Base-by-base conservation (phyloP, 2,113 vertebrate genomes). In the Syrrhaptes paradoxus region DNA sequence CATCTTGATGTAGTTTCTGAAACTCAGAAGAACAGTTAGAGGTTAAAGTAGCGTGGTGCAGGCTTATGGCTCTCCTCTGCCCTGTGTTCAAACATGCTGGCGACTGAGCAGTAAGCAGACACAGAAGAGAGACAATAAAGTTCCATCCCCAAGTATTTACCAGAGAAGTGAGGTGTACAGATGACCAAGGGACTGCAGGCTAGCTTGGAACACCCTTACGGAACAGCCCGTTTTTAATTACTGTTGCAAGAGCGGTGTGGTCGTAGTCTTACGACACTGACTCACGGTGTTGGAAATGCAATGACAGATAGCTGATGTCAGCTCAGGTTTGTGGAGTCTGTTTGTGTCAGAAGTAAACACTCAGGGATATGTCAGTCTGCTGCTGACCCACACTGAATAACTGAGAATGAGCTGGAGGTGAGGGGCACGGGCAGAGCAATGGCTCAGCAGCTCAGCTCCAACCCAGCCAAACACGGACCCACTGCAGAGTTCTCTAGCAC, bases 201-300 rank as follows among this genome's bases (percentile, higher is more conserved):
- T 61, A 31, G 57, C 38, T 90, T 79, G 13, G 11, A 6, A 45
- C 34, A 63, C 14, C 8, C 8, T 41, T 73, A 17, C 1, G 1
- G 19, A 10, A 46, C 34, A 61, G 28, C 6, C 25, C 9, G 26
- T n/a, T 88, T 81, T 66, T 77, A 62, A 43, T 58, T 73, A 28
- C 4, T 38, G 9, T 17, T 78, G 28, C 17, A 87, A 87, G n/a
- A 71, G 4, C 4, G 67, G 2, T 34, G 16, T 80, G 29, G 22
- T 51, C 25, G 15, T 4, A 67, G 31, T 13, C n/a, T 87, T 67
- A 18, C n/a, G 29, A 29, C 31, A 43, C 10, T 54, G 34, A 22
- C 14, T 73, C 41, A 20, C 0, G 0, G 11, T 38, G 8, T 38
- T 52, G 16, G 17, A 34, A 16, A n/a, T 58, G 26, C 5, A 41